Evolutionary conservation across 2,888 invertebrate genomes (phyloP), one percentile per base, ranked within the genome.

Genomic region (Rhyacophila evoluta): DNA sequence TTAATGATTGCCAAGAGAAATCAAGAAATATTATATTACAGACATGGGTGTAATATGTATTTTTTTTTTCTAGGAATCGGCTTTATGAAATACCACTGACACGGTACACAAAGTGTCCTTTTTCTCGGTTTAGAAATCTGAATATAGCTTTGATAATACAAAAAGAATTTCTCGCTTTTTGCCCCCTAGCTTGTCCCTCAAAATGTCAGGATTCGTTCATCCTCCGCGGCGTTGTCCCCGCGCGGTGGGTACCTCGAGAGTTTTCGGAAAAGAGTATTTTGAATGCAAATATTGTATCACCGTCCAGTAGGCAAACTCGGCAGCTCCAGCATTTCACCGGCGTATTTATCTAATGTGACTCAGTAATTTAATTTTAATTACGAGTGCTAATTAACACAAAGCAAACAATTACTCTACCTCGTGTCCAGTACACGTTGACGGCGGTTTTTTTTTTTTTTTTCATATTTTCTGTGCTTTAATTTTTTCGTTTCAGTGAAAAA

Each of bases 341-440:
- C 55, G 55, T 55, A 55, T 55, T 55, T 55, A 55, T 55, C 55
- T 55, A 25, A 55, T 55, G 19, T 25, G 55, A 55, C 55, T 55
- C 55, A 19, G 19, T 55, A 55, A 55, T 55, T 55, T 55, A 55
- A 55, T 55, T 55, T 55, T 55, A 55, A 55, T 55, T 55, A 55
- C 55, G 15, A 55, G 15, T 55, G 15, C 55, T 55, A 55, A 55
- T 55, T 55, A 55, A 55, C 55, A 55, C 55, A 55, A 55, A 55
- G 55, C 55, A 55, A 55, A 55, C 55, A 55, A 55, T 55, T 55
- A 55, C 19, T 55, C 19, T 10, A 55, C 55, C 55, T 15, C 55
- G 55, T 55, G 55, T 55, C 55, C 55, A 10, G 55, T 25, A 41
- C 41, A 41, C 41, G 41, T 41, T 41, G 55, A 19, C 55, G 55